A percentile compares a stretch with the other conserved stretches of the same genome.
These are phyloP conservation scores for Philopotamus ludificatus DNA, from an alignment of 1,140 invertebrate species.

Conservation along the genomic window DNA sequence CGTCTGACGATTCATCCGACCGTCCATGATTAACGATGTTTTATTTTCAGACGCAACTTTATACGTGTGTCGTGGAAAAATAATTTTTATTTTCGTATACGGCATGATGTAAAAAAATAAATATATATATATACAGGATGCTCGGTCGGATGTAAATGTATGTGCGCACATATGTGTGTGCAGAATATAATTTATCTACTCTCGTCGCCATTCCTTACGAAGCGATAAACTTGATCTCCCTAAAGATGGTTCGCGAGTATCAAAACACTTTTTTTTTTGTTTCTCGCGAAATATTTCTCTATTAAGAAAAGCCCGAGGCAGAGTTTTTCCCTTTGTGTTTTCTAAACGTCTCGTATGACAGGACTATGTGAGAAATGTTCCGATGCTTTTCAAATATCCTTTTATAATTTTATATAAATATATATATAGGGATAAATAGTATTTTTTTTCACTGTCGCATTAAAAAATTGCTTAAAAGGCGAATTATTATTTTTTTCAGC, in stretches of 20 bases:
- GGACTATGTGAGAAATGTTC: too few relatives aligned
- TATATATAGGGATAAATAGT: too few relatives aligned
- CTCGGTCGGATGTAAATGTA: not conserved
- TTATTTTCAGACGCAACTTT: not conserved
- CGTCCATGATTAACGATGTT: not conserved
- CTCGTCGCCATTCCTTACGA: slow-evolving; percentile 2
- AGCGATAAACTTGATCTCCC: slow-evolving; percentile 17
- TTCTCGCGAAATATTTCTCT: slow-evolving; percentile 17
- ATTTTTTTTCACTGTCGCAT: too few relatives aligned
- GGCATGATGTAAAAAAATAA: not conserved
- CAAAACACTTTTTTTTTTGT: slow-evolving; percentile 13
- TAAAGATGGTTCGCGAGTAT: slow-evolving; percentile 7
- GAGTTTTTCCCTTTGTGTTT: slow-evolving; percentile 16
- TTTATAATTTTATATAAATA: too few relatives aligned
- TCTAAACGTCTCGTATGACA: slow-evolving; percentile 4
- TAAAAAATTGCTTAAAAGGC: too few relatives aligned
- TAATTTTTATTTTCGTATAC: too few relatives aligned
- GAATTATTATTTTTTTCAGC: too few relatives aligned
- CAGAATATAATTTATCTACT: not conserved
- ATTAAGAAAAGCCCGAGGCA: not conserved
- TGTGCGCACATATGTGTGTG: not conserved
- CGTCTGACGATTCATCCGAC: not conserved
- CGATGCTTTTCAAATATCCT: too few relatives aligned
- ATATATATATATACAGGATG: not conserved
- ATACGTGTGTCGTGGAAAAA: not conserved